These are phyloP conservation scores for Phataginus tetradactyla DNA, from an alignment of 2,797 vertebrate species.

Conservation along the genomic window DNA sequence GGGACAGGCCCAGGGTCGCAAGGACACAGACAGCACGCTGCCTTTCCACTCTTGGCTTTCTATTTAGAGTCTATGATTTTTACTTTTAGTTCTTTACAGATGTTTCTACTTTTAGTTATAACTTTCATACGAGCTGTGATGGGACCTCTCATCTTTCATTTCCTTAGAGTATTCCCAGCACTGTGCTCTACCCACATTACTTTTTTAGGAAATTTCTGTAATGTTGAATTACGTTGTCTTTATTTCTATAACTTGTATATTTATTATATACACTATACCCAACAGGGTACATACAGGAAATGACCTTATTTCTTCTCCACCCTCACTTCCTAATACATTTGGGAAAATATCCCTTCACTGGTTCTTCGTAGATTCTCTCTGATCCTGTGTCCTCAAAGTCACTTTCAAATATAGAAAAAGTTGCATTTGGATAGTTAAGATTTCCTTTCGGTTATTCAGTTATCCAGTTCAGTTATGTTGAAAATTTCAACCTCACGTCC, in stretches of 20 bases:
- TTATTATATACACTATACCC: conserved; percentile 18
- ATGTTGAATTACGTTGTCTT: not conserved
- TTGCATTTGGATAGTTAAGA: conserved; percentile 33
- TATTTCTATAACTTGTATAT: not conserved
- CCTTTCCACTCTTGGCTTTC: not conserved
- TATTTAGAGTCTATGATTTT: not conserved
- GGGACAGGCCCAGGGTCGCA: not conserved
- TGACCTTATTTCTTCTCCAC: not conserved
- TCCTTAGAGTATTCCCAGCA: not conserved
- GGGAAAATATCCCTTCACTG: conserved; percentile 25
- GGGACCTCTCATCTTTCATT: conserved; percentile 1
- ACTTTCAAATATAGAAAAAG: conserved; percentile 4
- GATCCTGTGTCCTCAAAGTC: not conserved
- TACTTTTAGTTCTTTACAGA: conserved; percentile 9
- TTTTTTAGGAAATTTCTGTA: not conserved
- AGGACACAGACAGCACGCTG: not conserved
- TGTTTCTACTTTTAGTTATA: not conserved
- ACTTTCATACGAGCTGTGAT: not conserved
- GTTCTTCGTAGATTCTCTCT: not conserved
- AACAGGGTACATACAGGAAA: not conserved
- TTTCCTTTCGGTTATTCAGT: conserved; percentile 8
- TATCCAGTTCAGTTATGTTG: not conserved
- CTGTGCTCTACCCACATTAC: not conserved
- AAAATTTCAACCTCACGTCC: conserved; percentile 34
- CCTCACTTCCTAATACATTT: not conserved